Percentiles rank a stretch among this genome's conserved stretches.
Conservation (phyloP, 2,113 vertebrate genomes). For the Gadus chalcogrammus region DNA sequence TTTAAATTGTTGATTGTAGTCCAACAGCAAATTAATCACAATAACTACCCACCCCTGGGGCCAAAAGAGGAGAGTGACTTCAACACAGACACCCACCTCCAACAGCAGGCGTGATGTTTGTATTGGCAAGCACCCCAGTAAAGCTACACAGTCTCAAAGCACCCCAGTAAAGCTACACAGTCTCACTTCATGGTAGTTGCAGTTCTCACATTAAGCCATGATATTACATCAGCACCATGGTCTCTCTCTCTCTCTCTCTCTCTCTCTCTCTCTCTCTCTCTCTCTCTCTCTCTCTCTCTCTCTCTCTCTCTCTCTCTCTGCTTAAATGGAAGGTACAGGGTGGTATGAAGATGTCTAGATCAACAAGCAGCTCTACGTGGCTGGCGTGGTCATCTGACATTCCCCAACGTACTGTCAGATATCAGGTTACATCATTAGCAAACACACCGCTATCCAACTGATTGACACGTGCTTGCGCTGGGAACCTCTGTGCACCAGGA, state of each 20-base stretch:
- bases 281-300: no score
- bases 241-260: no score
- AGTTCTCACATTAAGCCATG: constrained; percentile 9
- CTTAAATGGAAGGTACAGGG: constrained; percentile 12
- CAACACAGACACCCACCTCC: not conserved
- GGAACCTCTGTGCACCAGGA: constrained; percentile 34
- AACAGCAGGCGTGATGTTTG: not conserved
- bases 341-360: constrained; percentile 29
- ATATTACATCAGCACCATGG: constrained; percentile 2
- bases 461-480: constrained; percentile 23
- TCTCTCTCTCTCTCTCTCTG: not conserved
- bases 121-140: not conserved
- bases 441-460: constrained; percentile 49
- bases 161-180: not conserved
- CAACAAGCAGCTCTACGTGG: constrained; percentile 31
- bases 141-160: no score
- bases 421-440: constrained; percentile 65
- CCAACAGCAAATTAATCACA: not conserved
- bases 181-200: not conserved
- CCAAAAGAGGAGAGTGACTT: no score
- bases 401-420: constrained; percentile 66
- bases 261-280: no score
- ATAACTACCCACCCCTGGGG: no score
- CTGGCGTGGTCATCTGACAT: constrained; percentile 60
- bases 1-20: not conserved